Evolutionary conservation across 2,888 invertebrate species (phyloP).

Genomic region (Caenorhabditis imperialis): DNA sequence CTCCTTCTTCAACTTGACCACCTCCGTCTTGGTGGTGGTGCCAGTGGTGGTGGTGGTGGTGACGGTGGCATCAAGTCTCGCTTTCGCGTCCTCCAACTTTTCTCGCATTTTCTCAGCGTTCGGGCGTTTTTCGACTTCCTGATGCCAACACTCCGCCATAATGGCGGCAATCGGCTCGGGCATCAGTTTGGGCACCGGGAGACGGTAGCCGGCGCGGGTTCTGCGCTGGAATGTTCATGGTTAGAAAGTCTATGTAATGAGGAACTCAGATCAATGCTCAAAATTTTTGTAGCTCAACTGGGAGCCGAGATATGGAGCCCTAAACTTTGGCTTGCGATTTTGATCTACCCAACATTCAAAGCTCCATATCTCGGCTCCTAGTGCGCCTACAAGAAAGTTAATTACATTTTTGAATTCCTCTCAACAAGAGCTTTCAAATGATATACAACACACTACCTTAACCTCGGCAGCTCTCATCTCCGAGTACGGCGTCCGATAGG

Average conservation of each 20-base stretch:
- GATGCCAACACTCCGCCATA: slow-evolving; percentile 17
- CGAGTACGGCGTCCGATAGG: slow-evolving; percentile 68
- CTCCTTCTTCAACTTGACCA: not conserved
- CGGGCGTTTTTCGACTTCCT: slow-evolving; percentile 13
- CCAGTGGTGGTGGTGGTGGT: not conserved
- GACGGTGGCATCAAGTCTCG: not conserved
- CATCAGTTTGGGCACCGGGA: slow-evolving; percentile 9
- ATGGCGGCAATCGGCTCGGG: slow-evolving; percentile 6
- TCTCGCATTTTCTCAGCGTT: slow-evolving; percentile 14
- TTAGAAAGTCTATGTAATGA: too few species aligned
- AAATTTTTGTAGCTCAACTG: too few species aligned
- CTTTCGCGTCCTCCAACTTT: slow-evolving; percentile 8
- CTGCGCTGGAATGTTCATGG: slow-evolving; percentile 36
- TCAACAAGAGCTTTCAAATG: too few species aligned
- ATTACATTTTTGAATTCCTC: too few species aligned
- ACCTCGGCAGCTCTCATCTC: slow-evolving; percentile 67
- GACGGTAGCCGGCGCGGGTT: slow-evolving; percentile 25
- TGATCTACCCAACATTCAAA: too few species aligned
- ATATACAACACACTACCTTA: slow-evolving; percentile 25
- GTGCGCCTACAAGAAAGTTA: too few species aligned
- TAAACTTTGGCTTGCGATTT: too few species aligned
- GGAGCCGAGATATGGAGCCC: too few species aligned
- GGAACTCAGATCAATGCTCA: too few species aligned
- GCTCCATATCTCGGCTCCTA: too few species aligned
- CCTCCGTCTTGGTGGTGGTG: not conserved